Evolutionary conservation across 2,113 vertebrate genomes (phyloP), one percentile per base, ranked within the genome.

Genomic region (Podarcis muralis): DNA sequence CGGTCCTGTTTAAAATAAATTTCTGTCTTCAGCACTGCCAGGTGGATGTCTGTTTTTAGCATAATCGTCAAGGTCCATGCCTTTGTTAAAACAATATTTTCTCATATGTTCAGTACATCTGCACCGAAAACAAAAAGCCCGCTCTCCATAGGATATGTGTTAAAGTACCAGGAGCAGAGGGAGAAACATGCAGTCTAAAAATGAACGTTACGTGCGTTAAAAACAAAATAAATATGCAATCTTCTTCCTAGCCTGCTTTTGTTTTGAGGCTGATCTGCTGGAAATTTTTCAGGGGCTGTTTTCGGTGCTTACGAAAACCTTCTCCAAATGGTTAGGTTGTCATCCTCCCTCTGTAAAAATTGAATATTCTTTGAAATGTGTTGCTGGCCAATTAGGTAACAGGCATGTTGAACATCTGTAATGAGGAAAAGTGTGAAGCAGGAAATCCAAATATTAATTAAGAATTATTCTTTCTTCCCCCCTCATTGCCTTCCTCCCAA

Each of bases 41-140:
- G 90, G 86, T 93, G 91, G 43, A 81, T 92, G 88, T 92, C 94
- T 96, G 95, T 77, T 96, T 96, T 94, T 91, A 88, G 94, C 93
- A 94, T 95, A 94, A 95, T 93, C 69, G 89, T 95, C 85, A 92
- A 84, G 83, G 80, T 93, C 88, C 81, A 84, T 94, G 92, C 90
- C 88, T 95, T 91, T 93, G 84, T 93, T 91, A 93, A 93, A 93
- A 93, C 86, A 94, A 93, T 83, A 32, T 57, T 92, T 88, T 85
- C 75, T 93, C 92, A 93, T 91, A 90, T 25, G 84, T 91, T 92
- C 89, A 65, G 81, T 84, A 86, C 93, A 85, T 93, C 92, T 30
- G 93, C 85, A 87, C 66, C 4, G 89, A 92, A 92, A 93, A 32
- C 5, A 59, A 93, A 91, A 93, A 88, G 77, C 77, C 85, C 86